A percentile compares a stretch with the other conserved stretches of the same genome.
Conservation (phyloP, 2,797 vertebrate genomes). For the Acanthurus leucopareius region DNA sequence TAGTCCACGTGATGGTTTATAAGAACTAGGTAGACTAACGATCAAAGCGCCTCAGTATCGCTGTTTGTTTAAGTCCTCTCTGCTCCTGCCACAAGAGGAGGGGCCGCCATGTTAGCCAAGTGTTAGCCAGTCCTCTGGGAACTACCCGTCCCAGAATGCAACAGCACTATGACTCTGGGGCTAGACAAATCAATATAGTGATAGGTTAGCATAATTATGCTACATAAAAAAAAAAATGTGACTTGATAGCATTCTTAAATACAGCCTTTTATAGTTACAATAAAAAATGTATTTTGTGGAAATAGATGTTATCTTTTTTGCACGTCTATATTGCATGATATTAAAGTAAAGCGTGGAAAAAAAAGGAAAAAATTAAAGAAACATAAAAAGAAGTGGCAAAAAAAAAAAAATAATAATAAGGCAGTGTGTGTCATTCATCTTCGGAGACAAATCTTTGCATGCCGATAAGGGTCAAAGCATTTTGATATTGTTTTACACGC, state of each 20-base stretch:
- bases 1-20: constrained; percentile 69
- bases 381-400: constrained; percentile 60
- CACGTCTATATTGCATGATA: constrained; percentile 91
- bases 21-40: constrained; percentile 64
- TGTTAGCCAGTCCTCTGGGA: constrained; percentile 75
- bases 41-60: constrained; percentile 72
- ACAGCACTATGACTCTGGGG: constrained; percentile 82
- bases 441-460: constrained; percentile 85
- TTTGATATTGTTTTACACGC: constrained; percentile 82
- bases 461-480: constrained; percentile 83
- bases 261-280: constrained; percentile 89
- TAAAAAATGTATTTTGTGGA: constrained; percentile 91
- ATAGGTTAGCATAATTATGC: constrained; percentile 84
- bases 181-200: constrained; percentile 79
- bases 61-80: constrained; percentile 76
- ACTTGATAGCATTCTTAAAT: constrained; percentile 88
- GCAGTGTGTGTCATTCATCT: constrained; percentile 83
- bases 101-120: constrained; percentile 75
- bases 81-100: constrained; percentile 73
- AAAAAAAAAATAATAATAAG: constrained; percentile 72
- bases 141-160: constrained; percentile 79
- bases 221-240: constrained; percentile 83
- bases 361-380: constrained; percentile 53
- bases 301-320: constrained; percentile 92
- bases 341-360: constrained; percentile 87